Conservation (phyloP, 2,113 vertebrate species). For the Recurvirostra avosetta region DNA sequence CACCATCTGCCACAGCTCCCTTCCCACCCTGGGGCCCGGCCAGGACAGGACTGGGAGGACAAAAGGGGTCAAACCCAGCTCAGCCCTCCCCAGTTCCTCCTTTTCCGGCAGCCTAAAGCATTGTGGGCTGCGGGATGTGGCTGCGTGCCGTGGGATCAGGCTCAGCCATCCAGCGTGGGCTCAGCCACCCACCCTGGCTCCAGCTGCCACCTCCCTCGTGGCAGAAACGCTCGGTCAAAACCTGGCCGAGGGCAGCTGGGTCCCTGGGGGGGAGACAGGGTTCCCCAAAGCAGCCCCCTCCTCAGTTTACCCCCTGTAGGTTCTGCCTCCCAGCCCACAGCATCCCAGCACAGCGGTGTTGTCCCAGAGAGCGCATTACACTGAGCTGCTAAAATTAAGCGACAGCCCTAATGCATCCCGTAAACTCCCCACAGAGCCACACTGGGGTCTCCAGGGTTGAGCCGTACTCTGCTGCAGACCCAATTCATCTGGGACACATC, state of each 20-base stretch:
- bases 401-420: background rate
- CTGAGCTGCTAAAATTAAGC: background rate
- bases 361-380: background rate
- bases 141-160: accelerated
- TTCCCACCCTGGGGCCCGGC: background rate
- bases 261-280: accelerated
- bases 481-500: accelerated
- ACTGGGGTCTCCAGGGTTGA: background rate
- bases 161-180: background rate
- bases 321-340: background rate
- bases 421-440: background rate
- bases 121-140: accelerated
- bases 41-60: background rate
- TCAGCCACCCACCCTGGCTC: background rate
- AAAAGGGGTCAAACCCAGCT: background rate
- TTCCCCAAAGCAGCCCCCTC: background rate
- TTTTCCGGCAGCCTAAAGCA: background rate
- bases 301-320: accelerated
- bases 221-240: background rate
- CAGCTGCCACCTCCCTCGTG: accelerated
- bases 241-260: background rate
- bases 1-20: no score
- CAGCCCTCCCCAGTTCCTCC: background rate
- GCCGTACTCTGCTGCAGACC: background rate
- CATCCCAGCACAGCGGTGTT: background rate